These are phyloP conservation scores for Mesopsocus fuscifrons DNA, from an alignment of 2,888 invertebrate genomes.

Conservation along the genomic window DNA sequence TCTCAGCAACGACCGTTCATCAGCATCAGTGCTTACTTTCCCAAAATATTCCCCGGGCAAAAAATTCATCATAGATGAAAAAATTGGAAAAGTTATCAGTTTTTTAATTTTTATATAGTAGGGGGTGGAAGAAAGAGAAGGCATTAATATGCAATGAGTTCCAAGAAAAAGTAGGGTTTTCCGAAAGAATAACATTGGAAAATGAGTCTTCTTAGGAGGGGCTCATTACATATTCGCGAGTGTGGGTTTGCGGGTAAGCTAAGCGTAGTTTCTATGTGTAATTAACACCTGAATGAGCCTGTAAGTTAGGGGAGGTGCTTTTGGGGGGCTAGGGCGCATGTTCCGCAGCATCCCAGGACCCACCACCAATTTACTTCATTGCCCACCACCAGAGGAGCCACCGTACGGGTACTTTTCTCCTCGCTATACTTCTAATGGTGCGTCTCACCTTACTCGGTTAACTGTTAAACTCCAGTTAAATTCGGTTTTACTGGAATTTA, in stretches of 20 bases:
- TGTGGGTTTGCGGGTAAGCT: not conserved
- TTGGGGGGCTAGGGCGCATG: slow-evolving; percentile 3
- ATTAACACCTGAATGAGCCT: slow-evolving; percentile 10
- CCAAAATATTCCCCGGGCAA: no score
- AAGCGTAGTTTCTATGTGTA: slow-evolving; percentile 7
- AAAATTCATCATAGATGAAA: no score
- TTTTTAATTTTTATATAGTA: slow-evolving; percentile 10
- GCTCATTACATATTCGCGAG: slow-evolving; percentile 3
- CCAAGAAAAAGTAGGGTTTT: not conserved
- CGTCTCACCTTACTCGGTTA: no score
- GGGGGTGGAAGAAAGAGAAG: slow-evolving; percentile 8
- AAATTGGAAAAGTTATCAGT: not conserved
- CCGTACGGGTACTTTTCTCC: no score
- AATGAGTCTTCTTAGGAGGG: not conserved
- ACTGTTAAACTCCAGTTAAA: no score
- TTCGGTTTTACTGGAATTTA: no score
- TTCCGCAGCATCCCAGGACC: slow-evolving; percentile 6
- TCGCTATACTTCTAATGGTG: no score
- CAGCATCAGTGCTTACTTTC: no score
- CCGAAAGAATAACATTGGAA: not conserved
- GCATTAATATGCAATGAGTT: not conserved
- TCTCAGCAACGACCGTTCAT: no score
- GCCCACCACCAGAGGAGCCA: no score
- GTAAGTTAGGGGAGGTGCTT: slow-evolving; percentile 6
- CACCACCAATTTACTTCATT: not conserved